These are phyloP conservation scores for Sebastolobus altivelis DNA, from an alignment of 2,797 vertebrate species.

Conservation along the genomic window DNA sequence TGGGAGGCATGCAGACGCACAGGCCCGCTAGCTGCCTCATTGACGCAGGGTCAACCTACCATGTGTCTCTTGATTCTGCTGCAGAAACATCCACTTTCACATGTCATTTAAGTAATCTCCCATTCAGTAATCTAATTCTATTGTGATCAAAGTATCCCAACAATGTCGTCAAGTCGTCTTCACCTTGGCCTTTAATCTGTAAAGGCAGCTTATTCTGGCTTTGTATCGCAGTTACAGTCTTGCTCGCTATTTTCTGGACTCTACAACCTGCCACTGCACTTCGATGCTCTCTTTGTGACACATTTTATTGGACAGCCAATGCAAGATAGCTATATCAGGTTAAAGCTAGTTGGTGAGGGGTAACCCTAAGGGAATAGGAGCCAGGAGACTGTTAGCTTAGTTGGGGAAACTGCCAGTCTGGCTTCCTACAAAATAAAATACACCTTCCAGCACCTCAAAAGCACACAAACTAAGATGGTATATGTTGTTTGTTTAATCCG, in stretches of 20 bases:
- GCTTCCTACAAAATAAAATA: no score
- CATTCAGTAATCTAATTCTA: conserved; percentile 29
- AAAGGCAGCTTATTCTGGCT: neutral
- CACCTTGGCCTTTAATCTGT: conserved; percentile 20
- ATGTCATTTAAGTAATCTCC: conserved; percentile 13
- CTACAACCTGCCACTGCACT: neutral
- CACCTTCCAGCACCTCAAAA: no score
- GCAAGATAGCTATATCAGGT: neutral
- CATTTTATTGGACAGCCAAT: neutral
- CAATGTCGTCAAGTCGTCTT: conserved; percentile 1
- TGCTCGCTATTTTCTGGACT: neutral
- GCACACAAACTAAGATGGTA: no score
- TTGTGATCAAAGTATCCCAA: conserved; percentile 18
- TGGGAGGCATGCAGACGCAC: neutral
- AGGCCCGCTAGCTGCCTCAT: neutral
- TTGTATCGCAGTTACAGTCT: neutral
- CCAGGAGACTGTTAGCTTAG: no score
- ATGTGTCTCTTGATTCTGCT: conserved; percentile 4
- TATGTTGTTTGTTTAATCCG: no score
- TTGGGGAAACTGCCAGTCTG: no score
- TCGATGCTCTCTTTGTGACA: neutral
- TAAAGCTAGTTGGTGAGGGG: neutral
- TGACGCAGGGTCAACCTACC: conserved; percentile 19
- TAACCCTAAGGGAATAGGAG: no score
- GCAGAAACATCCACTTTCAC: conserved; percentile 39